Percentiles rank a stretch among this genome's conserved stretches.
Conservation (phyloP, 2,888 invertebrate species). For the Pterostichus niger region DNA sequence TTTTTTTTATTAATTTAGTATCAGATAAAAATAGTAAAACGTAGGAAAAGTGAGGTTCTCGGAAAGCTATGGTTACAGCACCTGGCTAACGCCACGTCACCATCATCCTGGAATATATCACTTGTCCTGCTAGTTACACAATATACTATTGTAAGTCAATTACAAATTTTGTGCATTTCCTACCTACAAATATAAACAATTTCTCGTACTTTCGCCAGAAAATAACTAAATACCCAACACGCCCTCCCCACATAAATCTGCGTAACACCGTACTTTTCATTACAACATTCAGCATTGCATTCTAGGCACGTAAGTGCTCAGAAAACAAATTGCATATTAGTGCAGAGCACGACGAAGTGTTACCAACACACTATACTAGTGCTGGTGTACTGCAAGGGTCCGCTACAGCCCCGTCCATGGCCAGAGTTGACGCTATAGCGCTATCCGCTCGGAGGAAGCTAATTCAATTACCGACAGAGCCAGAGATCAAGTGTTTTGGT, state of each 20-base stretch:
- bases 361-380: conserved; percentile 6
- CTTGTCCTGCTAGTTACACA: background rate
- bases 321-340: conserved; percentile 65
- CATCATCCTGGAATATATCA: too few species aligned
- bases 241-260: conserved; percentile 11
- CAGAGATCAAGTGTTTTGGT: conserved; percentile 13
- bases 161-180: too few species aligned
- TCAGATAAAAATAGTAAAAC: too few species aligned
- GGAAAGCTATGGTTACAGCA: too few species aligned
- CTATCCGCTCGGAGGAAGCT: background rate
- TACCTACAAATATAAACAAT: conserved; percentile 23
- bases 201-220: conserved; percentile 13
- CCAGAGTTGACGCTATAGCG: background rate
- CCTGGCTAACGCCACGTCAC: too few species aligned
- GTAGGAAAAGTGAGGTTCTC: too few species aligned
- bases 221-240: conserved; percentile 1
- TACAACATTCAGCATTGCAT: conserved; percentile 14
- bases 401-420: background rate
- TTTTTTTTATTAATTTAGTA: too few species aligned
- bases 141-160: too few species aligned
- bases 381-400: background rate
- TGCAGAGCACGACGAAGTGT: conserved; percentile 45
- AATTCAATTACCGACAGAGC: conserved; percentile 28
- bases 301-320: conserved; percentile 59
- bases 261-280: conserved; percentile 44